Evolutionary conservation across 1,140 invertebrate species (phyloP), one percentile per base, ranked within the genome.

Genomic region (Neodiprion fabricii): DNA sequence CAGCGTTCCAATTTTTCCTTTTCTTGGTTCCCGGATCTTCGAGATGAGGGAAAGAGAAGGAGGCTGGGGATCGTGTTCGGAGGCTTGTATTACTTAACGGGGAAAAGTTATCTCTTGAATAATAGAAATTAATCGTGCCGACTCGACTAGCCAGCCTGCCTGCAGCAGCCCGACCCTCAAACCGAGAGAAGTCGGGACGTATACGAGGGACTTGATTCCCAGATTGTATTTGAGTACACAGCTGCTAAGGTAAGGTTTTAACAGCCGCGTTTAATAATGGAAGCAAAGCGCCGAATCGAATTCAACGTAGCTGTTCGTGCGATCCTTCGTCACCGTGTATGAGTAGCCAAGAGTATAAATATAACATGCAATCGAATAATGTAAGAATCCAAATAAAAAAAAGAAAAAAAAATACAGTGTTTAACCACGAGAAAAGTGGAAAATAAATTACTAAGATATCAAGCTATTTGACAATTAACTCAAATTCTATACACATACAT

Each of bases 171-270:
- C 70, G 11, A 72, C 72, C 72, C 77, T 68, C 70, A 76, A 71
- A 53, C 47, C 74, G 67, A 72, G 65, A 76, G 76, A 79, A 78
- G 76, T 69, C 47, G 79, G 79, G 79, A 81, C 74, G 79, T 72
- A 75, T 74, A 79, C 70, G 79, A 66, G 75, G 81, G 53, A 61
- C 53, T 40, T 78, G 79, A 83, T 84, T 80, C 80, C 79, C 80
- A 81, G 81, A 87, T 85, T 85, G 80, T 78, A 85, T 84, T 85
- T 82, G 83, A 84, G 82, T 85, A 85, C 82, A 85, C 83, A 83
- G 82, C 79, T 84, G 53, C 53, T 61, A 40, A 61, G 53, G 79
- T 83, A 82, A 84, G 84, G 83, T 86, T 85, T 82, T 77, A 67
- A 80, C 76, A 61, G 53, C 11, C 53, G 53, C 76, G 74, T 75